Percentiles rank a stretch among this genome's conserved stretches.
phyloP scores from a whole-genome alignment of 2,888 invertebrate species.

The Theretra japonica region DNA sequence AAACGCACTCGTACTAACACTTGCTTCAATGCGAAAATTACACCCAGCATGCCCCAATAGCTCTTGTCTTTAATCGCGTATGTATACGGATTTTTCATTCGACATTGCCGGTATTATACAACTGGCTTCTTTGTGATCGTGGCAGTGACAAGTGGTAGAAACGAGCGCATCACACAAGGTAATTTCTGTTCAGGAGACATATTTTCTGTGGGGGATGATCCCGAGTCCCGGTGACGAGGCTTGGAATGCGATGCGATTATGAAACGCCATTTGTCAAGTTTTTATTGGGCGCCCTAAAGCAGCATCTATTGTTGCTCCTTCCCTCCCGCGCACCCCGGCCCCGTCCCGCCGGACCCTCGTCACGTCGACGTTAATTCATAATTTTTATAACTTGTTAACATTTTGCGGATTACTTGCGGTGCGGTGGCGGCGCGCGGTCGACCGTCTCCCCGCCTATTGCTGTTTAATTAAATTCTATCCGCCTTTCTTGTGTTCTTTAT shows the following conservation, averaged over 20 bases:
- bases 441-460: conserved; percentile 36
- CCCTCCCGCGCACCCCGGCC: conserved; percentile 41
- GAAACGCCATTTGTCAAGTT: conserved; percentile 85
- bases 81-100: background rate
- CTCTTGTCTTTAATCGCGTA: background rate
- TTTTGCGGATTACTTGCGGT: conserved; percentile 60
- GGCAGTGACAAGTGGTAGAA: conserved; percentile 25
- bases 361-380: conserved; percentile 77
- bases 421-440: conserved; percentile 36
- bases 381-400: conserved; percentile 82
- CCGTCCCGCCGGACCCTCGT: conserved; percentile 67
- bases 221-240: conserved; percentile 70
- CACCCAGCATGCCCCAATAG: background rate
- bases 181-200: conserved; percentile 61
- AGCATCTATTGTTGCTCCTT: conserved; percentile 70
- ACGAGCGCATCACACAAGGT: conserved; percentile 38
- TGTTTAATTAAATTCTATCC: conserved; percentile 64
- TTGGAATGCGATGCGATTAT: conserved; percentile 82
- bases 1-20: background rate
- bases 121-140: background rate
- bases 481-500: conserved; percentile 31
- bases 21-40: background rate
- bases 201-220: conserved; percentile 70
- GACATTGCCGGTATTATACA: background rate
- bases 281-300: conserved; percentile 81